Conservation (phyloP, 1,140 invertebrate genomes). For the Zaprionus gabonicus region DNA sequence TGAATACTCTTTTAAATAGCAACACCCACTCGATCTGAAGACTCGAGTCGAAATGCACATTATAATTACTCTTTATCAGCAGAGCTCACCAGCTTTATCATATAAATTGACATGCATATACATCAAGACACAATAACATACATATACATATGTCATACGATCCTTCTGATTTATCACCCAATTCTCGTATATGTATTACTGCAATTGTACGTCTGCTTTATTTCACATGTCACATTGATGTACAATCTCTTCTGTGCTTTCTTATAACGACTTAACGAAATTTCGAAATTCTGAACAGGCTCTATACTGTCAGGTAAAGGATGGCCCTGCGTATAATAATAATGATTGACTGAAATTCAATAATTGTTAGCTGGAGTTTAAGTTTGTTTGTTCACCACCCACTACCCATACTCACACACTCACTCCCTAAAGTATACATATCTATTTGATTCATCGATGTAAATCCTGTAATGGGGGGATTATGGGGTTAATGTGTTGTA, state of each 20-base stretch:
- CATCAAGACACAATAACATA: slow-evolving; percentile 33
- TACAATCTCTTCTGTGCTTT: slow-evolving; percentile 70
- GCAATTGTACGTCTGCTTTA: slow-evolving; percentile 45
- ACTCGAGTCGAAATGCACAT: slow-evolving; percentile 62
- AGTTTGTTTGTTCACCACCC: slow-evolving; percentile 67
- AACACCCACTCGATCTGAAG: slow-evolving; percentile 61
- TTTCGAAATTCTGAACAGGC: slow-evolving; percentile 64
- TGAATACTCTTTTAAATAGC: slow-evolving; percentile 52
- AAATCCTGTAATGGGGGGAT: slow-evolving; percentile 5
- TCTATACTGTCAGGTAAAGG: slow-evolving; percentile 78
- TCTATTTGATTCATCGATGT: slow-evolving; percentile 28
- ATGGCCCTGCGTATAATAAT: slow-evolving; percentile 44
- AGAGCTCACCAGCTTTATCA: slow-evolving; percentile 63
- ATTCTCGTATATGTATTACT: slow-evolving; percentile 28
- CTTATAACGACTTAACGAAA: slow-evolving; percentile 21
- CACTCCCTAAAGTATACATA: slow-evolving; percentile 15
- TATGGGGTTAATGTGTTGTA: slow-evolving; percentile 8
- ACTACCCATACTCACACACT: slow-evolving; percentile 21
- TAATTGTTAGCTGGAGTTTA: slow-evolving; percentile 78
- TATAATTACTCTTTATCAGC: slow-evolving; percentile 23
- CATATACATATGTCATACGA: slow-evolving; percentile 35
- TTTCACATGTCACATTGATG: slow-evolving; percentile 56
- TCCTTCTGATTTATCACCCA: slow-evolving; percentile 39
- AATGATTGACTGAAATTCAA: slow-evolving; percentile 66
- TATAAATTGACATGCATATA: slow-evolving; percentile 71